Conservation (phyloP, 2,888 invertebrate species). For the Belgica antarctica region DNA sequence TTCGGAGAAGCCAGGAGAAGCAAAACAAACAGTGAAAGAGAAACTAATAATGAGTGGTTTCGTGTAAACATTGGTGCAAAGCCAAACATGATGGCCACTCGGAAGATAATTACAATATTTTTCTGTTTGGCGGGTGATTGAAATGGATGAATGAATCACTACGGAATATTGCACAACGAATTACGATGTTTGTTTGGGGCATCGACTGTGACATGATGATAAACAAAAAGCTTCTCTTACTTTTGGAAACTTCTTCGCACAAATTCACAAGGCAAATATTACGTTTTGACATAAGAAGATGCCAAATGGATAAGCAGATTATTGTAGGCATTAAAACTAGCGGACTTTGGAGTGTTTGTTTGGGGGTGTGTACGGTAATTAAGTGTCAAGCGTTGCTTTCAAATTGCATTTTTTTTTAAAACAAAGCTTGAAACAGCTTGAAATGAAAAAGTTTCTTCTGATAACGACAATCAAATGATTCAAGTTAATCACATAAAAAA, state of each 20-base stretch:
- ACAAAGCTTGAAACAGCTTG: background rate
- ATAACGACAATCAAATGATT: background rate
- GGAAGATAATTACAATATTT: slow-evolving; percentile 25
- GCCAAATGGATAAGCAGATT: background rate
- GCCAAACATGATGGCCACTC: slow-evolving; percentile 13
- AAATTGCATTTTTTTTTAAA: too few species aligned
- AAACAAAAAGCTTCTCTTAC: background rate
- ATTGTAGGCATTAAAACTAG: too few species aligned
- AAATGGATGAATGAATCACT: background rate
- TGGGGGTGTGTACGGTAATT: too few species aligned
- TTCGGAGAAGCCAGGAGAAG: slow-evolving; percentile 22
- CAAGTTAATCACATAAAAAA: background rate
- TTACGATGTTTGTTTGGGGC: background rate
- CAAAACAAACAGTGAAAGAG: slow-evolving; percentile 22
- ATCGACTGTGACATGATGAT: background rate
- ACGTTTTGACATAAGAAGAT: background rate
- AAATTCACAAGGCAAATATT: background rate
- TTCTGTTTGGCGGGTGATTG: background rate
- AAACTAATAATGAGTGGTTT: slow-evolving; percentile 25
- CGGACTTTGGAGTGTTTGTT: too few species aligned
- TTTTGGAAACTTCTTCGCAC: background rate
- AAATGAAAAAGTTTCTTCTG: background rate
- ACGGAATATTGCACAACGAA: background rate
- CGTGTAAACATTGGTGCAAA: background rate
- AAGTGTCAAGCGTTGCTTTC: too few species aligned